Evolutionary conservation across 2,888 invertebrate genomes (phyloP).

Genomic region (Ptychoptera albimana): DNA sequence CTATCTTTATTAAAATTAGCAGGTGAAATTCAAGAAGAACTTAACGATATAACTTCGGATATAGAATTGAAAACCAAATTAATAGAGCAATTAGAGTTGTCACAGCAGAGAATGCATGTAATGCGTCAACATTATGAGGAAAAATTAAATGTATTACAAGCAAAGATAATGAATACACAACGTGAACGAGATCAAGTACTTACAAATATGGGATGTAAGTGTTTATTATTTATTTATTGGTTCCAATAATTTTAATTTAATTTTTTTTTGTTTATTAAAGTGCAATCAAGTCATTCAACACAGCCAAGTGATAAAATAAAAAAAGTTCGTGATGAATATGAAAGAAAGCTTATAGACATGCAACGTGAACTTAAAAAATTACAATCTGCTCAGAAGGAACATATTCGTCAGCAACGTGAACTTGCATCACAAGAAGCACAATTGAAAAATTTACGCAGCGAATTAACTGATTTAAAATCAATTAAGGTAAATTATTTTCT

Average conservation of each 20-base stretch:
- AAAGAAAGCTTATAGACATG: slow-evolving; percentile 67
- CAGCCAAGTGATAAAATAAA: slow-evolving; percentile 45
- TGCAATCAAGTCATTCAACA: neutral
- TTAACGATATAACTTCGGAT: slow-evolving; percentile 80
- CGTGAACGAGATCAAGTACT: slow-evolving; percentile 83
- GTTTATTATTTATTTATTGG: neutral
- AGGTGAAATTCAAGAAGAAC: slow-evolving; percentile 53
- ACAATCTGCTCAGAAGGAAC: slow-evolving; percentile 78
- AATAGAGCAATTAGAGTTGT: slow-evolving; percentile 83
- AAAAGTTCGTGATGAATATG: slow-evolving; percentile 78
- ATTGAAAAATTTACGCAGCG: slow-evolving; percentile 50
- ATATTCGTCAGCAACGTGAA: slow-evolving; percentile 65
- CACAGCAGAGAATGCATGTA: slow-evolving; percentile 69
- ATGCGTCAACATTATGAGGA: slow-evolving; percentile 87
- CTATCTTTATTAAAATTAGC: no score
- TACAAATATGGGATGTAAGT: slow-evolving; percentile 28
- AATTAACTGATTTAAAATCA: slow-evolving; percentile 67
- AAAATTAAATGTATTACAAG: slow-evolving; percentile 67
- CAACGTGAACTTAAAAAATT: slow-evolving; percentile 71
- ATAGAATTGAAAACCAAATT: slow-evolving; percentile 89
- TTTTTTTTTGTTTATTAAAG: neutral
- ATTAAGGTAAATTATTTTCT: slow-evolving; percentile 44
- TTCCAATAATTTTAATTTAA: neutral
- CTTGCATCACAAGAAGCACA: slow-evolving; percentile 60
- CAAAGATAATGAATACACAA: slow-evolving; percentile 73